Base-by-base conservation (phyloP, 2,113 vertebrate species). In the Strix aluco region DNA sequence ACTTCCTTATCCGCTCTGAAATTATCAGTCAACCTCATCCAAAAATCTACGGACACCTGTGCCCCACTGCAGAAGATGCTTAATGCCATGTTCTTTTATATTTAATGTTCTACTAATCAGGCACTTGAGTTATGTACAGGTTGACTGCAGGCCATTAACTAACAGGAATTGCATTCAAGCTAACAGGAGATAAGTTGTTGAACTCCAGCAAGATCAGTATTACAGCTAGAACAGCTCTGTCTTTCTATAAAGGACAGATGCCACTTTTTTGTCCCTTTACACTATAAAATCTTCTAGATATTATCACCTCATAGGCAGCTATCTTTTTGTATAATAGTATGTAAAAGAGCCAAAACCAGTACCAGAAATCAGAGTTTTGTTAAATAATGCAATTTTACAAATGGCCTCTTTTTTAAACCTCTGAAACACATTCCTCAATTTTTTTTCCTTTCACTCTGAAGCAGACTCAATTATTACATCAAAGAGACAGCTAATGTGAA, bases 401-500 rank as follows among this genome's bases (percentile, higher is more conserved):
- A 69, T 22, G 13, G 22, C 8, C 11, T 86, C 12, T 73, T 55
- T 55, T 46, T 66, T 47, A 80, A 71, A 63, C 42, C 51, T 80
- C 42, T 61, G 30, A 81, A 80, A 92, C 5, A 17, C 12, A 52
- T n/a, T 49, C 22, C 49, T 80, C 44, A 10, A 34, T 72, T 54
- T 71, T 69, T 47, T 11, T 4, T 5, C 22, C 62, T 72, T 78
- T 75, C 49, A 57, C 62, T 90, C 49, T 42, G 38, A 90, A 75
- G 13, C 54, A 63, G 86, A 79, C 20, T 88, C 54, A 80, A 82
- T 86, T 90, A 91, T 27, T 86, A 82, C 36, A 86, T 94, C 88
- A 97, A 85, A 91, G 52, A 91, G 27, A 85, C 44, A 36, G 38
- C 29, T 55, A 92, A 92, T 32, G 38, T 59, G 34, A 96, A 92